Conservation (phyloP, 2,797 vertebrate genomes). For the Dromococcyx pavoninus region DNA sequence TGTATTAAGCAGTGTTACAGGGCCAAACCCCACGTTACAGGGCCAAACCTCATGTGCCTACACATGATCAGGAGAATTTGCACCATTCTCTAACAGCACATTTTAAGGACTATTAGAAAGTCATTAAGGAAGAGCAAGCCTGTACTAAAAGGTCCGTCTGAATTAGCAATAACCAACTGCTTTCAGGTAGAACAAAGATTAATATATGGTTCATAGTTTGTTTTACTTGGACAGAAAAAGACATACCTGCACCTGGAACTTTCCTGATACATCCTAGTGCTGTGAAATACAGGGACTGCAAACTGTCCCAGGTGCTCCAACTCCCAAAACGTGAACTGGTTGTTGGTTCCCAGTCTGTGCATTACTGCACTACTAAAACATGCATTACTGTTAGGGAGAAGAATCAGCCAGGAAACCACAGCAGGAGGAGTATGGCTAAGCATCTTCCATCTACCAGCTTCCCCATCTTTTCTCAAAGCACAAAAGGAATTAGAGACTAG, state of each 20-base stretch:
- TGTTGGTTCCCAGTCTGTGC: not conserved
- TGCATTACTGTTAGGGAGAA: not conserved
- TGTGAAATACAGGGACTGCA: not conserved
- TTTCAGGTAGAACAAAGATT: not conserved
- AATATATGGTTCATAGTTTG: not conserved
- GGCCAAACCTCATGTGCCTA: constrained; percentile 15
- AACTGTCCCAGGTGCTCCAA: not conserved
- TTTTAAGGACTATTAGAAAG: constrained; percentile 35
- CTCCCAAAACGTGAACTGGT: not conserved
- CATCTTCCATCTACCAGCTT: not conserved
- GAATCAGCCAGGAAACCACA: not conserved
- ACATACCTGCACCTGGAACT: not conserved
- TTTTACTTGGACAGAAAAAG: not conserved
- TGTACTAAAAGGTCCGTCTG: not conserved
- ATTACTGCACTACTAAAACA: too few relatives aligned
- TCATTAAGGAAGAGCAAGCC: not conserved
- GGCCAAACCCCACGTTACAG: constrained; percentile 1
- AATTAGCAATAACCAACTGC: not conserved
- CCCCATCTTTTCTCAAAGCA: not conserved
- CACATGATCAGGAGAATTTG: not conserved
- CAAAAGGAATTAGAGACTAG: not conserved
- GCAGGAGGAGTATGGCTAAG: not conserved
- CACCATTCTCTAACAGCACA: constrained; percentile 12
- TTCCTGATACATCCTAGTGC: not conserved
- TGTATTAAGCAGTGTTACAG: constrained; percentile 34